Base-by-base conservation (phyloP, 1,140 invertebrate genomes). In the Drosophila watanabei region DNA sequence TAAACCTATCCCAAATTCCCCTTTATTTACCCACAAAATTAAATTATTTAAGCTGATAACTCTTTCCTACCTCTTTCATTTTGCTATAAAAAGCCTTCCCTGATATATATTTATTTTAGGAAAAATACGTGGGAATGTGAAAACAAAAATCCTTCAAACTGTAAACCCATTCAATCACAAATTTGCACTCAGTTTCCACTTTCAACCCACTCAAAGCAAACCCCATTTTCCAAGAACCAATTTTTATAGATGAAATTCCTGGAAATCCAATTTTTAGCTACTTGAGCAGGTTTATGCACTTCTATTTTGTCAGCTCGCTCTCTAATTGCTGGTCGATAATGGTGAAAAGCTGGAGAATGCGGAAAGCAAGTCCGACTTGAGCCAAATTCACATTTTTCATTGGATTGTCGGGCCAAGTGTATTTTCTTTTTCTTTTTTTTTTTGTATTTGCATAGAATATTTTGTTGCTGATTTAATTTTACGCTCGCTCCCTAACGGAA, bases 211-310 rank as follows among this genome's bases (percentile, higher is more conserved):
- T 75, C 49, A 46, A 70, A 69, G 18, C 59, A 11, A 46, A 46
- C 16, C 28, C 64, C 20, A 73, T 49, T 30, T 32, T 24, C 54
- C 11, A 18, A 51, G 30, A 73, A 75, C 54, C 71, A 75, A 73
- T 75, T 73, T 43, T 45, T 39, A 56, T 33, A 18, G 39, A 37
- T 11, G 37, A 48, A 52, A 14, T 48, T 48, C 13, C 24, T 24
- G 68, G 45, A 11, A 73, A 72, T 60, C 46, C 46, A 52, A 73
- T 73, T 82, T 83, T 70, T 62, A 73, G 77, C 84, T 66, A 80
- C 77, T 87, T 87, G 80, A 87, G 49, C 84, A 87, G 80, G 84
- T 83, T 87, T 80, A 78, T 87, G 80, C 85, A 88, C 84, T 87
- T 88, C 33, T 28, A 61, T 43, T 61, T 69, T 60, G 46, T 62